These are phyloP conservation scores for Eucera pruinosa DNA, from an alignment of 2,888 invertebrate species.

Conservation along the genomic window DNA sequence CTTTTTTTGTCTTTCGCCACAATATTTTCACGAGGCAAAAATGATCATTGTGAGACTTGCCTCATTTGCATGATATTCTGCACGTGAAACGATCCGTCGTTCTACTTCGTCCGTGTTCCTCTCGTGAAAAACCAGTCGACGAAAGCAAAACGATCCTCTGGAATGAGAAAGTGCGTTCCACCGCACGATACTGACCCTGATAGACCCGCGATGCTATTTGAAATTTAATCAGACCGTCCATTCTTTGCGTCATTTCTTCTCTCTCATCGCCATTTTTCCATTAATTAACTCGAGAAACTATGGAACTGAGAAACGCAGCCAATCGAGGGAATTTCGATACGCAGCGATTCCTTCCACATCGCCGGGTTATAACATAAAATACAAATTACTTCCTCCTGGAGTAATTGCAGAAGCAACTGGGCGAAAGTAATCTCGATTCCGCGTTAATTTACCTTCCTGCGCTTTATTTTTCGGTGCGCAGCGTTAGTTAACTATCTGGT, in stretches of 20 bases:
- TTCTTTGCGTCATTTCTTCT: neutral
- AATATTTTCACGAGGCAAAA: slow-evolving; percentile 10
- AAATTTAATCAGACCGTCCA: slow-evolving; percentile 36
- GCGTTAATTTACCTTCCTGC: neutral
- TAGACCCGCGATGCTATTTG: slow-evolving; percentile 41
- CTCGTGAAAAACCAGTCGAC: slow-evolving; percentile 30
- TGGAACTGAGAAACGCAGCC: neutral
- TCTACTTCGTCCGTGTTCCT: slow-evolving; percentile 23
- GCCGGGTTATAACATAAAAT: neutral
- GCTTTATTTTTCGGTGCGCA: neutral
- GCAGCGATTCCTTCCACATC: slow-evolving; percentile 1
- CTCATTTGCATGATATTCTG: slow-evolving; percentile 31
- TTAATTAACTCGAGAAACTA: neutral
- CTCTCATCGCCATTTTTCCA: neutral
- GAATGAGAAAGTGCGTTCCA: slow-evolving; percentile 69
- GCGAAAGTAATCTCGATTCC: slow-evolving; percentile 38
- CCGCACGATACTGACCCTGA: slow-evolving; percentile 62
- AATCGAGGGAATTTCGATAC: neutral
- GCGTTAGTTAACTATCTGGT: neutral
- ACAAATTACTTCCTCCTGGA: slow-evolving; percentile 9
- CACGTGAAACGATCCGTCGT: slow-evolving; percentile 13
- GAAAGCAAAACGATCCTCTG: slow-evolving; percentile 45
- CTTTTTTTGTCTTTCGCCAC: neutral
- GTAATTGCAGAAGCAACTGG: neutral
- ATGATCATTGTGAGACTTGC: slow-evolving; percentile 9